Base-by-base conservation (phyloP, 2,888 invertebrate species). In the Venusia cambrica region DNA sequence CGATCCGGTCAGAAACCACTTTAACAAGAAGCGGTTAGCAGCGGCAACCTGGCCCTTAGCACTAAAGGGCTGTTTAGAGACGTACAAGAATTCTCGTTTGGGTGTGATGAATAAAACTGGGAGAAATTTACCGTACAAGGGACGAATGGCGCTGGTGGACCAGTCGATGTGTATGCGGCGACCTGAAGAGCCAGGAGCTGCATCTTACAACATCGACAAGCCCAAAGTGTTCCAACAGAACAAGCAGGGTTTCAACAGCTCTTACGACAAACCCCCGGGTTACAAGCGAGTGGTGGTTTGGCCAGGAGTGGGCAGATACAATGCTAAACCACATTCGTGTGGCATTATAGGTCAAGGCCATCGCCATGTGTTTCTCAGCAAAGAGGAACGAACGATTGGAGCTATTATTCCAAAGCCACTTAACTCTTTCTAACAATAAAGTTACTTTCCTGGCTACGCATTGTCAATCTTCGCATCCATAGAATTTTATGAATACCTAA, bases 181-280 rank as follows among this genome's bases (percentile, higher is more conserved):
- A 26, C 79, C 88, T 0, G 51, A 67, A 0, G 84, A 87, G 1
- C 91, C 91, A 0, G 88, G 90, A 0, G 89, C 91, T 0, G 80
- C 80, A 0, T 56, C 70, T 31, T 89, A 89, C 43, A 57, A 69
- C 9, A 37, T 71, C 2, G 54, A 56, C 7, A 55, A 58, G 11
- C 56, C 58, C 0, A 67, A 46, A 29, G 46, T 48, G 1, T 76
- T 78, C 30, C 55, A 49, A 15, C 51, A 75, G 38, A 60, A 71
- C 43, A 68, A 52, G 28, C 30, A 46, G 3, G 73, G 68, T 0
- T 87, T 85, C 33, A 78, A 83, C 45, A 84, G 79, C 38, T 73
- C 75, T 4, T 77, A 78, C 38, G 76, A 79, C 37, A 72, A 62
- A 24, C 68, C 74, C 0, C 78, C 72, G 0, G 78, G 80, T 0